phyloP scores from a whole-genome alignment of 2,113 vertebrate species.

The Pavo muticus region DNA sequence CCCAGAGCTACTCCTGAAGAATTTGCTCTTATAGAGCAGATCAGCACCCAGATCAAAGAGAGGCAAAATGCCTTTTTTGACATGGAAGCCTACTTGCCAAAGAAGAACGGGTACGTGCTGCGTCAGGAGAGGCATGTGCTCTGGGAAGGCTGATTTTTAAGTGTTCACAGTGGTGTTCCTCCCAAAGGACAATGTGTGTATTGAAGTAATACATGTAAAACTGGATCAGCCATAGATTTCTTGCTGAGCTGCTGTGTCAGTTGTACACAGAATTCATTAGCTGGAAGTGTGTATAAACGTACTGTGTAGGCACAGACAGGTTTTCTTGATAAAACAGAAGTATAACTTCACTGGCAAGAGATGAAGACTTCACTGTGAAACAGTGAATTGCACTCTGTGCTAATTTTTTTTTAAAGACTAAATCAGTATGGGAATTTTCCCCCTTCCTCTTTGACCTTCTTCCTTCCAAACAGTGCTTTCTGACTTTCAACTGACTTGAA shows the following conservation, averaged over 20 bases:
- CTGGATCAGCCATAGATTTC: conserved; percentile 49
- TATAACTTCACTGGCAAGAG: not conserved
- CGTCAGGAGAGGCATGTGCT: accelerated
- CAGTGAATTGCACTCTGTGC: not conserved
- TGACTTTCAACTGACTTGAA: not conserved
- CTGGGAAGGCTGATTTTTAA: not conserved
- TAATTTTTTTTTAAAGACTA: not conserved
- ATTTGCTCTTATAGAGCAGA: conserved; percentile 80
- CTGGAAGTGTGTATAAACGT: not conserved
- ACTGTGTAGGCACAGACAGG: not conserved
- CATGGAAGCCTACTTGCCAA: conserved; percentile 99
- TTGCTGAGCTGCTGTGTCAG: conserved; percentile 40
- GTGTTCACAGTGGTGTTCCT: accelerated
- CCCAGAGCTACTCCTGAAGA: conserved; percentile 80
- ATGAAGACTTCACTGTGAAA: not conserved
- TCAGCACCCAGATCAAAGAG: conserved; percentile 90
- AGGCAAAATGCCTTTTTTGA: conserved; percentile 93
- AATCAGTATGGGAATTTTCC: not conserved
- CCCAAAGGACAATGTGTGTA: not conserved
- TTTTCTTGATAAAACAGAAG: not conserved
- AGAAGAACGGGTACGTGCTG: conserved; percentile 90
- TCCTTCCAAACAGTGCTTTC: not conserved
- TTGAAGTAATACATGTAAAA: conserved; percentile 26
- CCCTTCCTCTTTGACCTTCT: not conserved
- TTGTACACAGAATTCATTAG: not conserved